phyloP scores from a whole-genome alignment of 2,888 invertebrate species.

The Tiphia femorata region DNA sequence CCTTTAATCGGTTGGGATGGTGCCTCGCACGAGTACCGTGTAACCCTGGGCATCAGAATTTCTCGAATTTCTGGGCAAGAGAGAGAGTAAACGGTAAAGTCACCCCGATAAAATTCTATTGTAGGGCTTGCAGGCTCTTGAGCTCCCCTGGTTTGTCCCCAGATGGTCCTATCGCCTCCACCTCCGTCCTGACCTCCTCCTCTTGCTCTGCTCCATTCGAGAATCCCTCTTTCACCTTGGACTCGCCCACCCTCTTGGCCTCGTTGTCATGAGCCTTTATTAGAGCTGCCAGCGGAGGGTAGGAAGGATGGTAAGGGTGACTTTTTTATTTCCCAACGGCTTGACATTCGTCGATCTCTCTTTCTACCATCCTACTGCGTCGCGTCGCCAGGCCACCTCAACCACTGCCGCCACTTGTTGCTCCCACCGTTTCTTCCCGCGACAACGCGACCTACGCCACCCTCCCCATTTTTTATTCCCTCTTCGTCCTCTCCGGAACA shows the following conservation, averaged over 20 bases:
- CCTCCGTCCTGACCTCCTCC: no score
- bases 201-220: no score
- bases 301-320: constrained; percentile 62
- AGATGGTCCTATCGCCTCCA: constrained; percentile 15
- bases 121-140: constrained; percentile 47
- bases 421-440: constrained; percentile 43
- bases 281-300: constrained; percentile 50
- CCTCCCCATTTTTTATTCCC: constrained; percentile 29
- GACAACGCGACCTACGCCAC: constrained; percentile 43
- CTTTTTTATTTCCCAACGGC: constrained; percentile 67
- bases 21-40: no score
- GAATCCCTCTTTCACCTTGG: background rate
- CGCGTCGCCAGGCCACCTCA: no score
- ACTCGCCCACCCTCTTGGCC: constrained; percentile 36
- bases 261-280: constrained; percentile 59
- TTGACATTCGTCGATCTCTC: constrained; percentile 61
- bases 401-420: constrained; percentile 63
- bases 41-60: no score
- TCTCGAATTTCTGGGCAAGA: no score
- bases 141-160: constrained; percentile 37
- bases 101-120: constrained; percentile 51
- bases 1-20: no score
- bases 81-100: constrained; percentile 20
- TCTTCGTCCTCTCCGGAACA: constrained; percentile 15
- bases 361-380: constrained; percentile 42